phyloP scores from a whole-genome alignment of 2,797 vertebrate genomes.

The Syngnathus acus region DNA sequence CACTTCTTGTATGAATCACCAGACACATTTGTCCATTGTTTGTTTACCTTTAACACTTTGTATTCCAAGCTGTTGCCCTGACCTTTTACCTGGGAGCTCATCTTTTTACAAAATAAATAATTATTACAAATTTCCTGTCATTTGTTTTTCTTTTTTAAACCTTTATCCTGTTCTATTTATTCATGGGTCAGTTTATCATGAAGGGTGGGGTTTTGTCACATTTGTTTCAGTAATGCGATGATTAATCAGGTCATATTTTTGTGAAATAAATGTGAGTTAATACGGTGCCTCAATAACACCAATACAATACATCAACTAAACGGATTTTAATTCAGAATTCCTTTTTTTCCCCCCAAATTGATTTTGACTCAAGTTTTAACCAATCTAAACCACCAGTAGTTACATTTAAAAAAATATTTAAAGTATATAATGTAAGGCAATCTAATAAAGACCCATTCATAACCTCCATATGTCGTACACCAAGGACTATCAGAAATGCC shows the following conservation, averaged over 20 bases:
- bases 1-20: conserved; percentile 7
- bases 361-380: too few relatives aligned
- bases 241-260: too few relatives aligned
- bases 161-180: neutral
- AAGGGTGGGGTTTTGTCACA: too few relatives aligned
- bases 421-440: too few relatives aligned
- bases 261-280: too few relatives aligned
- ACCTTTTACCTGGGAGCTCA: neutral
- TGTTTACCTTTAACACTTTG: conserved; percentile 31
- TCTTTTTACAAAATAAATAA: conserved; percentile 5
- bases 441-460: neutral
- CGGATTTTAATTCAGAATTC: too few relatives aligned
- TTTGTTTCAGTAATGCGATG: too few relatives aligned
- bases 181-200: neutral
- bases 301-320: too few relatives aligned
- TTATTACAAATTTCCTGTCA: neutral
- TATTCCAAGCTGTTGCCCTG: conserved; percentile 12
- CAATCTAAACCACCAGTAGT: too few relatives aligned
- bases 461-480: neutral
- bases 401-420: too few relatives aligned
- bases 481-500: neutral
- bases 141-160: neutral
- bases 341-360: too few relatives aligned
- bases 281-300: too few relatives aligned
- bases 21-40: conserved; percentile 8